A percentile compares a stretch with the other conserved stretches of the same genome.
Evolutionary conservation across 2,797 vertebrate species (phyloP).

Genomic region (Melanogrammus aeglefinus): DNA sequence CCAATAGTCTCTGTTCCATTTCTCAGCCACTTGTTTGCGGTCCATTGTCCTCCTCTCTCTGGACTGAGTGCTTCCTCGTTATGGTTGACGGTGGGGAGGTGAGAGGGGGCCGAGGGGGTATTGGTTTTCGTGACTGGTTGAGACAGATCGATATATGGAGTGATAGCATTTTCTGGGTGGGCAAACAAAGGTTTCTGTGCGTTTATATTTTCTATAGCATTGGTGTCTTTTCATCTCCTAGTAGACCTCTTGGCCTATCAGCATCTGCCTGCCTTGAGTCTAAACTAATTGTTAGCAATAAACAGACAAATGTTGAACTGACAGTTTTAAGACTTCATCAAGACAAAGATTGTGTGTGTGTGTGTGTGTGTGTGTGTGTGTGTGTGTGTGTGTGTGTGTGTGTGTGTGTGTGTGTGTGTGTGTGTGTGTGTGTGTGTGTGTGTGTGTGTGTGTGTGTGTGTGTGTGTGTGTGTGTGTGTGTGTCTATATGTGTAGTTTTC

Average conservation of each 20-base stretch:
- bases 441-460: background rate
- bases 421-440: background rate
- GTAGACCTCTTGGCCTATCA: background rate
- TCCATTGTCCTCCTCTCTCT: background rate
- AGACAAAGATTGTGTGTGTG: background rate
- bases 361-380: constrained; percentile 2
- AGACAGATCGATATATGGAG: constrained; percentile 27
- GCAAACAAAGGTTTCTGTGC: too few species aligned
- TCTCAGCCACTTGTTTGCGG: background rate
- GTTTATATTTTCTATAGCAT: background rate
- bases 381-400: background rate
- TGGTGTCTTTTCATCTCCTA: background rate
- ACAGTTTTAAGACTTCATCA: background rate
- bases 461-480: constrained; percentile 6
- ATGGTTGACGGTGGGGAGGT: background rate
- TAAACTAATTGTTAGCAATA: background rate
- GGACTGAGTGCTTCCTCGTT: background rate
- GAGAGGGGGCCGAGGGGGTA: background rate
- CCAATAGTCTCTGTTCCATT: background rate
- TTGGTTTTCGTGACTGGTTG: constrained; percentile 41
- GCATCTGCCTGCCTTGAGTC: background rate
- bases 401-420: background rate
- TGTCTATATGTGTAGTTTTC: background rate
- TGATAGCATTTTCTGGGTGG: background rate
- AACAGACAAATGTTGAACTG: background rate